Conservation (phyloP, 2,797 vertebrate genomes). For the Spinus olivaceus region DNA sequence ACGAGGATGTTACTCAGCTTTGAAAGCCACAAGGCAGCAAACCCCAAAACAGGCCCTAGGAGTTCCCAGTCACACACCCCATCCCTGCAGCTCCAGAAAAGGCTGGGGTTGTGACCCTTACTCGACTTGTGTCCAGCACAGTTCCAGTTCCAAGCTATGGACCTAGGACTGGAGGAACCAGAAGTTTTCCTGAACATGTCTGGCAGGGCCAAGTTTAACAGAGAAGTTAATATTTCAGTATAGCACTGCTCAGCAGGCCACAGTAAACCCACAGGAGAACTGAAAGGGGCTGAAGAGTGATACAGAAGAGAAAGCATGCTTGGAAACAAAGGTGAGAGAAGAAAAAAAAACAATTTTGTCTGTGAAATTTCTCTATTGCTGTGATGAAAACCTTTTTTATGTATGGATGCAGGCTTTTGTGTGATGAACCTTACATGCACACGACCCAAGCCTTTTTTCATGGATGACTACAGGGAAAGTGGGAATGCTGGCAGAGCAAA, state of each 20-base stretch:
- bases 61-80: background rate
- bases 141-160: background rate
- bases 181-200: background rate
- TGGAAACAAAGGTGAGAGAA: background rate
- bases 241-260: background rate
- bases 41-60: background rate
- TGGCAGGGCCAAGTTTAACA: background rate
- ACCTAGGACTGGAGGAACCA: background rate
- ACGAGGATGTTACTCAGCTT: background rate
- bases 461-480: background rate
- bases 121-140: fast-evolving
- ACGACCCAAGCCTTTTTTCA: background rate
- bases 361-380: background rate
- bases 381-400: background rate
- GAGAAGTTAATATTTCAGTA: background rate
- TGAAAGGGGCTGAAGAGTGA: background rate
- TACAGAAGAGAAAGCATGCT: background rate
- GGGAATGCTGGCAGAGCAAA: background rate
- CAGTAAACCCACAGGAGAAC: background rate
- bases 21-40: background rate
- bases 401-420: background rate
- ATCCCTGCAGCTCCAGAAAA: background rate
- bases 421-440: background rate
- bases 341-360: background rate
- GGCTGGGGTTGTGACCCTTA: background rate